Conservation (phyloP, 2,113 vertebrate species). For the Dasyprocta punctata region DNA sequence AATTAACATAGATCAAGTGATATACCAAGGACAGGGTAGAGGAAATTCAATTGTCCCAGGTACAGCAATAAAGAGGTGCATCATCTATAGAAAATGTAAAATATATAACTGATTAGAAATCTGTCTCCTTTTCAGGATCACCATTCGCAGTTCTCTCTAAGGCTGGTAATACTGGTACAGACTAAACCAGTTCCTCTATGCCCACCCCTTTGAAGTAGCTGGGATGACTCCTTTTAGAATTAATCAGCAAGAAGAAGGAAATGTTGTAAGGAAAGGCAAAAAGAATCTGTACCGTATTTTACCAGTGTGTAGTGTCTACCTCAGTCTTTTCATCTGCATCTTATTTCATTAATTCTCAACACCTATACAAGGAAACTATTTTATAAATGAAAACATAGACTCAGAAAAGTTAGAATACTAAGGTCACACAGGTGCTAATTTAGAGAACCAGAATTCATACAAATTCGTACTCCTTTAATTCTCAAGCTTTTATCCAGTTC, state of each 20-base stretch:
- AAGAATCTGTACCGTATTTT: neutral
- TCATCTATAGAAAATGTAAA: neutral
- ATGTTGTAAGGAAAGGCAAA: neutral
- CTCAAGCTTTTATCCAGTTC: neutral
- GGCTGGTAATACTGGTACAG: fast-evolving
- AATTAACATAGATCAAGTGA: neutral
- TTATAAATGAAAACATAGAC: neutral
- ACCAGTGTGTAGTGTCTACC: neutral
- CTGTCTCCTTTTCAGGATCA: neutral
- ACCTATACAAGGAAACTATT: neutral
- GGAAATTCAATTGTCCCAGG: neutral
- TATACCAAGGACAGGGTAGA: neutral
- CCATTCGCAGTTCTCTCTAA: neutral
- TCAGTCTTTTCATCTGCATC: neutral
- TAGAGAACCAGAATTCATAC: neutral
- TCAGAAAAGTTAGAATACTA: neutral
- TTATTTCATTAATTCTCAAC: neutral
- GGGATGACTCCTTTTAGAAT: neutral
- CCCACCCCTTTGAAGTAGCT: fast-evolving
- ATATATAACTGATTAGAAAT: neutral
- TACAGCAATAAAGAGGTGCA: neutral
- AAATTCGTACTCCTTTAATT: neutral
- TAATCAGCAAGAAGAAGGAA: neutral
- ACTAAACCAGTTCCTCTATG: fast-evolving
- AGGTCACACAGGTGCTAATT: neutral